Evolutionary conservation across 2,888 invertebrate species (phyloP), one percentile per base, ranked within the genome.

Genomic region (Sesia bembeciformis): DNA sequence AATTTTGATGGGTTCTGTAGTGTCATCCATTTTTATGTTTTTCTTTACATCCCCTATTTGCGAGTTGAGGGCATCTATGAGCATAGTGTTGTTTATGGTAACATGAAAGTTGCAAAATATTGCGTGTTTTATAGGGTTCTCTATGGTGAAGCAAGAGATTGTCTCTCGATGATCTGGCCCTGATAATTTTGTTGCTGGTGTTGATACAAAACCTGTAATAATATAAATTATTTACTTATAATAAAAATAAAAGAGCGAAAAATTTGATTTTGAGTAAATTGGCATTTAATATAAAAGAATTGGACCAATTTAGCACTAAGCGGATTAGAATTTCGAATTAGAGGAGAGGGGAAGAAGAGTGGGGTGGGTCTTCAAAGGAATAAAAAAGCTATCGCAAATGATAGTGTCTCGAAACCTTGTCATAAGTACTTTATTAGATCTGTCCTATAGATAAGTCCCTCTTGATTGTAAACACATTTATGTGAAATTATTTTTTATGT

Each of bases 71-170:
- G 89, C 87, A 53, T 91, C 90, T 60, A 91, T 90, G 3, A 88
- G 81, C 74, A 92, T 90, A 3, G 90, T 87, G 67, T 91, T 90
- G 80, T 91, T 90, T 59, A 86, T 78, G 63, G 84, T 79, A 54
- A 90, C 60, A 62, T 90, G 76, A 68, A 91, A 83, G 63, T 90
- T 93, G 60, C 94, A 94, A 86, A 96, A 96, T 3, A 94, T 82
- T 0, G 95, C 95, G 72, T 96, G 95, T 70, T 94, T 93, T 43
- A 97, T 94, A 0, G 94, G 93, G n/a, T 93, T 92, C 56, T 96
- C 94, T 67, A 95, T 92, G 4, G 96, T 96, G 72, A 95, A 97
- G 54, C 95, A 94, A 61, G 92, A 91, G 39, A 94, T 84, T 3
- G 90, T 91, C 70, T 90, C 90, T 58, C 91, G 77, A 5, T 90